These are phyloP conservation scores for Listronotus bonariensis DNA, from an alignment of 1,140 invertebrate species.

Conservation along the genomic window DNA sequence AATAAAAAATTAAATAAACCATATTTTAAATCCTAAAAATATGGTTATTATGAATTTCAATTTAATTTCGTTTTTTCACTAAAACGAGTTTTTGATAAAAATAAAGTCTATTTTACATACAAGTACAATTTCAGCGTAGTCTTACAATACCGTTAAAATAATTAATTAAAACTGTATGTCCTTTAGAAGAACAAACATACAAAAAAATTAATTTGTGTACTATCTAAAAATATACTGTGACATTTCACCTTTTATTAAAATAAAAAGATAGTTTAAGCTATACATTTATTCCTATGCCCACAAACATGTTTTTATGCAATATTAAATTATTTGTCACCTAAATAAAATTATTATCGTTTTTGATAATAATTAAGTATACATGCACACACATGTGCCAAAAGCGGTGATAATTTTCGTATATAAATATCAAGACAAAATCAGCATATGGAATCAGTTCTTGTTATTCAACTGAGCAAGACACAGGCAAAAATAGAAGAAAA, in stretches of 20 bases:
- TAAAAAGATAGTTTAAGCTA: background rate
- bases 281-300: no score
- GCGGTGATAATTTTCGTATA: slow-evolving; percentile 20
- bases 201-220: no score
- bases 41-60: no score
- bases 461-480: slow-evolving; percentile 7
- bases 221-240: background rate
- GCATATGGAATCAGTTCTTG: slow-evolving; percentile 19
- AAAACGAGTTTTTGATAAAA: no score
- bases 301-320: background rate
- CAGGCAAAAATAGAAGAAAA: slow-evolving; percentile 6
- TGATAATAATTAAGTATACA: background rate
- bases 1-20: no score
- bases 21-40: no score
- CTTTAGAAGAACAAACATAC: no score
- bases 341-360: background rate
- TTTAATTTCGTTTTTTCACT: no score
- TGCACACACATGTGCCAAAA: background rate
- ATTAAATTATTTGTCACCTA: background rate
- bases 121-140: no score
- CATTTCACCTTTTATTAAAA: slow-evolving; percentile 19
- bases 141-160: no score
- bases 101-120: no score
- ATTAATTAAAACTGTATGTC: no score
- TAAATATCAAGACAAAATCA: slow-evolving; percentile 10